Conservation (phyloP, 2,113 vertebrate species). For the Zosterops japonicus region DNA sequence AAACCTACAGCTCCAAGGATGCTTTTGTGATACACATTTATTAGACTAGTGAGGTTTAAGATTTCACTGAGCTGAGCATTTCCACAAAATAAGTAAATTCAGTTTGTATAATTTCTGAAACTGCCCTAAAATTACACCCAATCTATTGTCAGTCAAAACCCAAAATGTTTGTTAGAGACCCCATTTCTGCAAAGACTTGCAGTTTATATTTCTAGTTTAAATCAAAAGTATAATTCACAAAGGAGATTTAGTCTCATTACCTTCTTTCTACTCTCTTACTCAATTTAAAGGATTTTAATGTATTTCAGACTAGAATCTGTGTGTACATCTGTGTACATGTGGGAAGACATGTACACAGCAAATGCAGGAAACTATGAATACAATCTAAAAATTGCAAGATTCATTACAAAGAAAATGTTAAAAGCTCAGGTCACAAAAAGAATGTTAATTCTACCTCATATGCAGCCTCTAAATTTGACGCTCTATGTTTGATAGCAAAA, state of each 20-base stretch:
- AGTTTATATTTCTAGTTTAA: background rate
- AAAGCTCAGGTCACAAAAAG: background rate
- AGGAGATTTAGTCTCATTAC: background rate
- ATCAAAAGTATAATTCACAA: background rate
- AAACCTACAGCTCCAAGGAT: background rate
- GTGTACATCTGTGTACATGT: background rate
- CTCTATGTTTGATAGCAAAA: background rate
- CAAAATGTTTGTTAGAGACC: background rate
- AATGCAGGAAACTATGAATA: background rate
- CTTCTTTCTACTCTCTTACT: background rate
- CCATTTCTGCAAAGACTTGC: background rate
- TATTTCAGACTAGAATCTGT: background rate
- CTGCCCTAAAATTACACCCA: background rate
- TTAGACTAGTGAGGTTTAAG: too few relatives aligned
- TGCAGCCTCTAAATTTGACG: fast-evolving
- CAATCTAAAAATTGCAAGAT: background rate
- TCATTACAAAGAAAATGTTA: background rate
- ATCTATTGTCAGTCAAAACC: background rate
- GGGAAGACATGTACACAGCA: background rate
- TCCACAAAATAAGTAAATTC: background rate
- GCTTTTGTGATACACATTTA: background rate
- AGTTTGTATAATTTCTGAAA: background rate
- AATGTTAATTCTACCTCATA: background rate
- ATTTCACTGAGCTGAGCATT: background rate
- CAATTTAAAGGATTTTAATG: background rate